phyloP scores from a whole-genome alignment of 1,140 invertebrate genomes.

The Rhopalosiphum padi region DNA sequence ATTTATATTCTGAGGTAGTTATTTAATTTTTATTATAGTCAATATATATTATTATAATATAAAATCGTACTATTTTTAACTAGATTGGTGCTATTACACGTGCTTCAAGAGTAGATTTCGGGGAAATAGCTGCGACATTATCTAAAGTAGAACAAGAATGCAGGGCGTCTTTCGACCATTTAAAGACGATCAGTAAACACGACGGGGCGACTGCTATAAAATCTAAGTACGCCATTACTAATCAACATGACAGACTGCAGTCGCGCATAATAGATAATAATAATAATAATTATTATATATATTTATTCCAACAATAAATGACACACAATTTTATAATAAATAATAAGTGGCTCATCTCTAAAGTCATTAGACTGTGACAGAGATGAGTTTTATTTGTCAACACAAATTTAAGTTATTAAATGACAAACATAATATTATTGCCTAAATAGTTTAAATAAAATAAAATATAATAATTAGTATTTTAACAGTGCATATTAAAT shows the following conservation, averaged over 20 bases:
- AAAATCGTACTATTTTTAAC: neutral
- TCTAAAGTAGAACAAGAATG: constrained; percentile 92
- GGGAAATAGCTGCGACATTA: constrained; percentile 85
- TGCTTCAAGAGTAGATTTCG: constrained; percentile 93
- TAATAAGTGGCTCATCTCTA: no score
- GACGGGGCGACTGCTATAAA: constrained; percentile 89
- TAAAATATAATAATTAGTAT: no score
- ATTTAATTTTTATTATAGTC: neutral
- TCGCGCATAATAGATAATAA: neutral
- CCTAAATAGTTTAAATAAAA: no score
- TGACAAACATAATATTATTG: no score
- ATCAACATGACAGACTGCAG: neutral
- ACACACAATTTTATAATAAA: no score
- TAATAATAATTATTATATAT: no score
- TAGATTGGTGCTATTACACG: constrained; percentile 89
- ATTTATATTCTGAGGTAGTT: constrained; percentile 95
- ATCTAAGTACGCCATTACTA: constrained; percentile 72
- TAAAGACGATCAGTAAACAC: constrained; percentile 95
- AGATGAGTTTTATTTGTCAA: no score
- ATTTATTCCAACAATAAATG: no score
- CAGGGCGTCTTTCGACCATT: constrained; percentile 96
- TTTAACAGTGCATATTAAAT: no score
- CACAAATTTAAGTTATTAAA: no score
- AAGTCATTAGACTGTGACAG: no score
- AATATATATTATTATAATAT: neutral